Base-by-base conservation (phyloP, 2,113 vertebrate species). In the Phrynosoma platyrhinos region DNA sequence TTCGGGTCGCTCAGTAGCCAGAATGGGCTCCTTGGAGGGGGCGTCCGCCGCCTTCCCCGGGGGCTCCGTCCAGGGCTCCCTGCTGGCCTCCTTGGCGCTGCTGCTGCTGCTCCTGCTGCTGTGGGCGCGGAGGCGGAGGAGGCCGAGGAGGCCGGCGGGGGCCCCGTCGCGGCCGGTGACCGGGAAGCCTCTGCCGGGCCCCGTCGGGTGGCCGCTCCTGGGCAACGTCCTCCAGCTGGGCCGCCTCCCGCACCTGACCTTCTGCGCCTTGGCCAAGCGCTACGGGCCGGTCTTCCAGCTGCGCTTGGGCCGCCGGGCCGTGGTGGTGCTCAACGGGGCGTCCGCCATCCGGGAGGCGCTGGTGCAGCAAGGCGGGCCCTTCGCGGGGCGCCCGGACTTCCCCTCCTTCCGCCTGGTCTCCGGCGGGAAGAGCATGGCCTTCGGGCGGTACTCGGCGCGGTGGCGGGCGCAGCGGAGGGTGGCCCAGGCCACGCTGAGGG, bases 361-460 rank as follows among this genome's bases (percentile, higher is more conserved):
- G 80, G 90, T 98, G 52, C 94, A 96, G 82, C 95, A 95, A 92
- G 96, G 97, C 84, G 89, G 84, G 1, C 97, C 96, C 62, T 98
- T 98, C 88, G 98, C 98, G 21, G 98, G 98, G 83, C 95, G 98
- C 94, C 98, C 98, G 0, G 97, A 98, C 82, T 98, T 98, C 92
- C 91, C 94, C 0, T 98, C 98, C 16, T 98, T 98, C 91, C 92
- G 94, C 91, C 91, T 97, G 87, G 91, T 98, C 80, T 98, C 98
- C 0, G 97, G 97, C 8, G 98, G 98, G 30, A 97, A 90, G 58
- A 98, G 98, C 92, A 7, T 98, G 91, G 95, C 97, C 18, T 98
- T 98, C 83, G 94, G 92, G 62, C 94, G 91, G 91, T 98, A 97
- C 96, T 95, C 96, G 79, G 95, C 95, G 90, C 94, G 94, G n/a